Percentiles rank a stretch among this genome's conserved stretches.
These are phyloP conservation scores for Uromys caudimaculatus DNA, from an alignment of 2,797 vertebrate species.

Conservation along the genomic window DNA sequence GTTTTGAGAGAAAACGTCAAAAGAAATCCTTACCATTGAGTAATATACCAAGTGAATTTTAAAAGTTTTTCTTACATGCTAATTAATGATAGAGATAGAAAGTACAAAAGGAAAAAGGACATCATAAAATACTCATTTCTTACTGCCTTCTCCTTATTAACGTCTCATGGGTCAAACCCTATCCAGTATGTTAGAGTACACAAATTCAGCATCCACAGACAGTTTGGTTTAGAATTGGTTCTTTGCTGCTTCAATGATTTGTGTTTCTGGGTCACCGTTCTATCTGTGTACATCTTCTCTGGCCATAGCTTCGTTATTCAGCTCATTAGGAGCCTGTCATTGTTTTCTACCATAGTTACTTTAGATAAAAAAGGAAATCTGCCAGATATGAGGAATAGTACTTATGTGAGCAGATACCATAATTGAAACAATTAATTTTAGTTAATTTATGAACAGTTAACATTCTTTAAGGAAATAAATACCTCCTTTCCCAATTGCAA, in stretches of 20 bases:
- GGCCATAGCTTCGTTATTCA: conserved; percentile 14
- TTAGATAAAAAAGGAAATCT: background rate
- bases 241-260: background rate
- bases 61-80: conserved; percentile 34
- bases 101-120: conserved; percentile 29
- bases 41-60: conserved; percentile 16
- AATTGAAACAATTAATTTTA: conserved; percentile 57
- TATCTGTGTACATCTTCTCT: background rate
- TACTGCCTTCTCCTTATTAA: conserved; percentile 1
- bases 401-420: background rate
- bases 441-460: conserved; percentile 43
- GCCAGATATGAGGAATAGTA: background rate
- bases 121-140: conserved; percentile 49
- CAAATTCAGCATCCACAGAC: background rate
- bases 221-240: conserved; percentile 47
- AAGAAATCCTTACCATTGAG: conserved; percentile 18
- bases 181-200: background rate
- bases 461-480: conserved; percentile 43
- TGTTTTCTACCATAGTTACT: background rate
- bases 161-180: background rate
- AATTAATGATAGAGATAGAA: conserved; percentile 31
- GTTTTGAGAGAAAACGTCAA: conserved; percentile 1
- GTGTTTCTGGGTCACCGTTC: background rate
- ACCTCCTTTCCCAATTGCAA: conserved; percentile 31
- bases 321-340: background rate